A percentile compares a stretch with the other conserved stretches of the same genome.
Evolutionary conservation across 2,113 vertebrate species (phyloP).

Genomic region (Ictidomys tridecemlineatus): DNA sequence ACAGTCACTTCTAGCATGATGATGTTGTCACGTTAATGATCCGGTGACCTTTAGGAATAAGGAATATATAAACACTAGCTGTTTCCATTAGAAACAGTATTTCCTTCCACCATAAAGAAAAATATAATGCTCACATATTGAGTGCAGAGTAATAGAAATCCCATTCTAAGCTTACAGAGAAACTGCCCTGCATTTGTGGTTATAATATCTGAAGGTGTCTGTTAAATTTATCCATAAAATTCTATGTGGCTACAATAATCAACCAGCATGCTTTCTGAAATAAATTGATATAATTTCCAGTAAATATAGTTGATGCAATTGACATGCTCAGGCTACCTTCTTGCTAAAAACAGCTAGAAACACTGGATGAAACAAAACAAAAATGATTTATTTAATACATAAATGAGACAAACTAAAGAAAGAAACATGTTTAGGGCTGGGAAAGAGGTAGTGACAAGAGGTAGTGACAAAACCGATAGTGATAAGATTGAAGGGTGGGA

Average conservation of each 20-base stretch:
- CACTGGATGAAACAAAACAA: slow-evolving; percentile 36
- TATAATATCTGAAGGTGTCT: slow-evolving; percentile 38
- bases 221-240: slow-evolving; percentile 48
- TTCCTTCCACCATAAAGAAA: slow-evolving; percentile 53
- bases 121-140: background rate
- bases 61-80: slow-evolving; percentile 56
- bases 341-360: slow-evolving; percentile 12
- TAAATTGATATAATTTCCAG: slow-evolving; percentile 35
- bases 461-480: background rate
- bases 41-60: slow-evolving; percentile 72
- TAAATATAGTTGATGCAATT: slow-evolving; percentile 26
- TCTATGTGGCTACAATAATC: background rate
- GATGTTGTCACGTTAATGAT: slow-evolving; percentile 62
- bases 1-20: slow-evolving; percentile 61
- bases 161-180: slow-evolving; percentile 10
- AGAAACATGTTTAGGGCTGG: background rate
- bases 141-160: slow-evolving; percentile 30
- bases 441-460: background rate
- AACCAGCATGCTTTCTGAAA: slow-evolving; percentile 35
- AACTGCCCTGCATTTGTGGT: slow-evolving; percentile 8
- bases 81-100: slow-evolving; percentile 55
- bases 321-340: background rate
- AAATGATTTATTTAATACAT: background rate
- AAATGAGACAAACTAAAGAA: background rate
- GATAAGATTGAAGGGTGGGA: background rate